Conservation (phyloP, 2,888 invertebrate species). For the Elysia crispata region DNA sequence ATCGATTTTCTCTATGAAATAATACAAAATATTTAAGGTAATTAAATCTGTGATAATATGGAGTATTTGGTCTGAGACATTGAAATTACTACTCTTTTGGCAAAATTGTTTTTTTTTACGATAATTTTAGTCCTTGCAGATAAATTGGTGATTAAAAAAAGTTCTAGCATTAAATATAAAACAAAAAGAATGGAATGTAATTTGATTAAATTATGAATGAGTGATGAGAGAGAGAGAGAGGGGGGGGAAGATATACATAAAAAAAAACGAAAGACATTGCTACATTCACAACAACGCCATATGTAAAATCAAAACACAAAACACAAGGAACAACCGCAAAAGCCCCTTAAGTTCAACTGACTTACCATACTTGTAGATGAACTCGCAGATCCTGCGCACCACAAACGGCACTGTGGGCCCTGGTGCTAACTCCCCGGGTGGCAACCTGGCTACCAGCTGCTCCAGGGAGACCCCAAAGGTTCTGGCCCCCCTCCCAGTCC, state of each 20-base stretch:
- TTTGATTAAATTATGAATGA: too few relatives aligned
- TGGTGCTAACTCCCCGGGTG: slow-evolving; percentile 47
- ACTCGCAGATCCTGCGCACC: slow-evolving; percentile 67
- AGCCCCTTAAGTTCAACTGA: neutral
- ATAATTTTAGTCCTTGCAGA: too few relatives aligned
- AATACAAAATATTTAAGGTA: too few relatives aligned
- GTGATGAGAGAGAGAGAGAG: slow-evolving; percentile 24
- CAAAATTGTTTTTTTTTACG: too few relatives aligned
- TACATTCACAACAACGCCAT: neutral
- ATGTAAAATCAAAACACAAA: neutral
- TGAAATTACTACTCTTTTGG: too few relatives aligned
- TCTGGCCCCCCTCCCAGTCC: slow-evolving; percentile 50
- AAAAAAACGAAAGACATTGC: too few relatives aligned
- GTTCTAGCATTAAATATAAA: too few relatives aligned
- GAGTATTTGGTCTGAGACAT: too few relatives aligned
- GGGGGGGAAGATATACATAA: neutral
- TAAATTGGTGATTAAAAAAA: too few relatives aligned
- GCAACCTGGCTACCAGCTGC: slow-evolving; percentile 60
- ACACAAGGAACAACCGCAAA: neutral
- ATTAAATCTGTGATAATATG: too few relatives aligned
- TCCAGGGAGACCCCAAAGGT: slow-evolving; percentile 69
- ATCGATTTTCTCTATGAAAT: too few relatives aligned
- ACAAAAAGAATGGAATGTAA: too few relatives aligned
- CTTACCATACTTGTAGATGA: slow-evolving; percentile 69
- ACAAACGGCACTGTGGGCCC: slow-evolving; percentile 60